Evolutionary conservation across 2,888 invertebrate genomes (phyloP), one percentile per base, ranked within the genome.

Genomic region (Polydesmus complanatus): DNA sequence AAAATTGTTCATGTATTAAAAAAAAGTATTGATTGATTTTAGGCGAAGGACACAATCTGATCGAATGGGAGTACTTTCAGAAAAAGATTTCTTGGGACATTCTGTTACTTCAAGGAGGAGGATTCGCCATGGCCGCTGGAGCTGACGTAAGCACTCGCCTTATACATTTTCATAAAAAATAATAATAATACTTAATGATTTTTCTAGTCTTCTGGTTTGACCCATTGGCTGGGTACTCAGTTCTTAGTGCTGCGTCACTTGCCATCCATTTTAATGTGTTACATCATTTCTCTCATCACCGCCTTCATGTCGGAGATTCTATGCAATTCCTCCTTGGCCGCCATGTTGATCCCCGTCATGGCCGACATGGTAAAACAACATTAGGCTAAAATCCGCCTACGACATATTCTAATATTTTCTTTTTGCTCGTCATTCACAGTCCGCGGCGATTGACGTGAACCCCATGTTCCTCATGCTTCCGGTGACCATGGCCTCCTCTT

Each of bases 381-480:
- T 68, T 92, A 94, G 0, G 88, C 89, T 0, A 82, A 91, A 0
- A 77, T 94, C n/a, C n/a, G n/a, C n/a, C n/a, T n/a, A n/a, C n/a
- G n/a, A n/a, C n/a, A n/a, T n/a, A n/a, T n/a, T n/a, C n/a, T n/a
- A n/a, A n/a, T n/a, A n/a, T n/a, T n/a, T n/a, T n/a, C n/a, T n/a
- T n/a, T n/a, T n/a, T n/a, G n/a, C 37, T 8, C 14, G 37, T 37
- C 5, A 55, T 53, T 69, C 70, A 1, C 76, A 88, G 88, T 81
- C 86, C 0, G 75, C 83, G 14, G 80, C 80, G 0, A 79, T 88
- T 60, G 73, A 79, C 67, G 78, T 89, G 61, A 88, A 94, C 75
- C 94, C 94, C 0, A 76, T 95, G 62, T 89, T 86, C 74, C 77
- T 94, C 72, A 91, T 93, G 83, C 78, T 93, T 68, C 92, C 94